Conservation (phyloP, 2,113 vertebrate genomes). For the Carassius gibelio region DNA sequence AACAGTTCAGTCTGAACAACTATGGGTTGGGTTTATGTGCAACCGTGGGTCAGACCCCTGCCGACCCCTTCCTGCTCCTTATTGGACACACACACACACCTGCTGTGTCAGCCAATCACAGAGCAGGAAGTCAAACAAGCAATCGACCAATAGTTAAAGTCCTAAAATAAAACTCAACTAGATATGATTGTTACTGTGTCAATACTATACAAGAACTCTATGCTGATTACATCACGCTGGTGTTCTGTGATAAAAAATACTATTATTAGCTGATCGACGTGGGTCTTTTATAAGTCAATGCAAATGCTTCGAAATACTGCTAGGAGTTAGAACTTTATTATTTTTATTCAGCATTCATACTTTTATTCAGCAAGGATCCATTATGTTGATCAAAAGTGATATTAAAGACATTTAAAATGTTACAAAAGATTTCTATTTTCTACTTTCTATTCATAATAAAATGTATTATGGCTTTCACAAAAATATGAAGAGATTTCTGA, state of each 20-base stretch:
- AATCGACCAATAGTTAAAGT: not conserved
- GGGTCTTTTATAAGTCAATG: not conserved
- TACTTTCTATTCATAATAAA: not conserved
- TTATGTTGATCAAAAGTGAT: too few species aligned
- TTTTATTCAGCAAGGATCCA: not conserved
- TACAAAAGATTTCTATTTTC: not conserved
- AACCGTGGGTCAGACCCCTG: not conserved
- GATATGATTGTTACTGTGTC: not conserved
- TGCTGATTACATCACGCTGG: not conserved
- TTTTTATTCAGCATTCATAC: not conserved
- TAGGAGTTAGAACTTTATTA: not conserved
- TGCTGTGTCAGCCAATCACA: constrained; percentile 25
- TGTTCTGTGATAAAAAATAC: not conserved
- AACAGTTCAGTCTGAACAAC: not conserved
- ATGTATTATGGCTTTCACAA: not conserved
- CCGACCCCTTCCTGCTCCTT: constrained; percentile 29
- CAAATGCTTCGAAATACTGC: too few species aligned
- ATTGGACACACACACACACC: constrained; percentile 27
- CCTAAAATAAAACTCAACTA: not conserved
- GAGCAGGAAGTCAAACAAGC: not conserved
- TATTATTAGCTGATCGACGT: not conserved
- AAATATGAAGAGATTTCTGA: not conserved
- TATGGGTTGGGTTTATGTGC: constrained; percentile 30
- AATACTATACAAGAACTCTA: not conserved
- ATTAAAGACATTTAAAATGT: not conserved